These are phyloP conservation scores for Acleris emargana DNA, from an alignment of 2,888 invertebrate species.

Conservation along the genomic window DNA sequence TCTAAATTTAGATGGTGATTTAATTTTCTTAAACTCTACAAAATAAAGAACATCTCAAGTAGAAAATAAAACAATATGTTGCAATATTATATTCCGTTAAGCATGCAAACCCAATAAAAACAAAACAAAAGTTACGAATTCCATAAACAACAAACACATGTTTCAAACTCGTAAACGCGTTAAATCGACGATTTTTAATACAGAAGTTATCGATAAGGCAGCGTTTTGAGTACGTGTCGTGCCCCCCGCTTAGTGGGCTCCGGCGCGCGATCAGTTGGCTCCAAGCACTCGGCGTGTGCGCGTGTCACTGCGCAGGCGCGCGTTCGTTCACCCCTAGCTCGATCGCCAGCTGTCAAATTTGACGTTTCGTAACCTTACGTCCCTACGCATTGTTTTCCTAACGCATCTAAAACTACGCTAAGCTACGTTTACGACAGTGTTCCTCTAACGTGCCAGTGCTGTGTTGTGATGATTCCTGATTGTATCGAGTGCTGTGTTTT, in stretches of 20 bases:
- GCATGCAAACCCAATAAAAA: not conserved
- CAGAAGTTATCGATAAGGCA: conserved; percentile 69
- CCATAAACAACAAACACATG: conserved; percentile 9
- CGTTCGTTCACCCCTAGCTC: conserved; percentile 35
- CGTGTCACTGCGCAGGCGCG: conserved; percentile 31
- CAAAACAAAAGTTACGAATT: not conserved
- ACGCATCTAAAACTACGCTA: conserved; percentile 24
- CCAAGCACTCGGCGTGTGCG: conserved; percentile 36
- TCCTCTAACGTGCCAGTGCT: conserved; percentile 66
- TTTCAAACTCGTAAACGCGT: conserved; percentile 24
- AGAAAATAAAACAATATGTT: not conserved
- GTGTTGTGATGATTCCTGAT: conserved; percentile 51
- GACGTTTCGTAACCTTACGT: conserved; percentile 66
- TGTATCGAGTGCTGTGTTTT: conserved; percentile 55
- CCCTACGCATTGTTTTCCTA: conserved; percentile 43
- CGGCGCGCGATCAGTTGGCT: conserved; percentile 33
- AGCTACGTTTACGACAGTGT: conserved; percentile 45
- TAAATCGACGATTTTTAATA: conserved; percentile 36
- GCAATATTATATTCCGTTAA: not conserved
- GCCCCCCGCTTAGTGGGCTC: conserved; percentile 62
- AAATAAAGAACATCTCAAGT: too few species aligned
- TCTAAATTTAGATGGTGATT: conserved; percentile 27
- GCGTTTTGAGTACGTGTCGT: conserved; percentile 63
- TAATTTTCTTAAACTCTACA: conserved; percentile 1
- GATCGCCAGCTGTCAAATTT: conserved; percentile 72